phyloP scores from a whole-genome alignment of 2,113 vertebrate species.

The Polypterus senegalus region DNA sequence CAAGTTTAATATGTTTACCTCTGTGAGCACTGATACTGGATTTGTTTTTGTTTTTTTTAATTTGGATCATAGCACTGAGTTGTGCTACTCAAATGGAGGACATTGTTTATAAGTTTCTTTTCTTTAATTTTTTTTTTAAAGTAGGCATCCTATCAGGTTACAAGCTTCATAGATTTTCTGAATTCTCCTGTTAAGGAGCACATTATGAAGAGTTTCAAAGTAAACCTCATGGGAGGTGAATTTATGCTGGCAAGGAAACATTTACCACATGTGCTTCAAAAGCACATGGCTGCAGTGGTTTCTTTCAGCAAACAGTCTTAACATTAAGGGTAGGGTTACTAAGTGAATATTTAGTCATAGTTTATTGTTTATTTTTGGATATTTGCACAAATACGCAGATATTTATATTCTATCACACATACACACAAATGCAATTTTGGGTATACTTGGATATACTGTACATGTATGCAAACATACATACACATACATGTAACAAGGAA shows the following conservation, averaged over 20 bases:
- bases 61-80: too few relatives aligned
- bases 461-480: neutral
- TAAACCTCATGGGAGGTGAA: slow-evolving; percentile 27
- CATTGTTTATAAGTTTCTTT: too few relatives aligned
- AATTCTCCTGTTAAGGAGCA: slow-evolving; percentile 45
- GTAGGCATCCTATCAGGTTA: slow-evolving; percentile 36
- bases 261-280: slow-evolving; percentile 23
- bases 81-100: too few relatives aligned
- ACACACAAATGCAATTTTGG: too few relatives aligned
- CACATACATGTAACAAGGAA: neutral
- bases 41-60: too few relatives aligned
- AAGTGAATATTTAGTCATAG: slow-evolving; percentile 19
- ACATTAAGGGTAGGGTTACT: slow-evolving; percentile 18
- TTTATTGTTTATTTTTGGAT: slow-evolving; percentile 14
- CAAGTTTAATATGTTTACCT: too few relatives aligned
- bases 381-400: neutral
- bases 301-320: slow-evolving; percentile 3
- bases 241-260: slow-evolving; percentile 20
- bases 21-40: too few relatives aligned
- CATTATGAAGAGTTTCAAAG: slow-evolving; percentile 35
- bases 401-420: neutral
- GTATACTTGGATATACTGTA: neutral
- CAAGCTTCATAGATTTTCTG: slow-evolving; percentile 30
- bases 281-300: slow-evolving; percentile 16
- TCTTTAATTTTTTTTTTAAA: too few relatives aligned